Base-by-base conservation (phyloP, 2,113 vertebrate genomes). In the Corythornis cristatus region DNA sequence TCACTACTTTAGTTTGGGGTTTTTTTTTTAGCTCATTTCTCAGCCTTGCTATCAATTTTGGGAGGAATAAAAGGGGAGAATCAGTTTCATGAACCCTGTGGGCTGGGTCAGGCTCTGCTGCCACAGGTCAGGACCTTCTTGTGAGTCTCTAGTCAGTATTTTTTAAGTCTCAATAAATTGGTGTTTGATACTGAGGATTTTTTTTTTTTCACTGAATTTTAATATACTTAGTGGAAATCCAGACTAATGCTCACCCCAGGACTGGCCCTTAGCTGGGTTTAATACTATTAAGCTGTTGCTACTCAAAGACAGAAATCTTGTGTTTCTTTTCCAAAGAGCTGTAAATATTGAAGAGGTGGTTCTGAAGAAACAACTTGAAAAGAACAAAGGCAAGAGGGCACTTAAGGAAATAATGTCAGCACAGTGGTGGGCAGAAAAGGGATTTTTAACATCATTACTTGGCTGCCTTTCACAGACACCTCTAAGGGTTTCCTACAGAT, bases 271-370 rank as follows among this genome's bases (percentile, higher is more conserved):
- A 31, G 43, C 26, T 12, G 10, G 26, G 28, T 28, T 74, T 77
- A 50, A 35, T 61, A 9, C 15, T 75, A 62, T 80, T 70, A 58
- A 85, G 51, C 42, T 60, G 26, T 71, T 70, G 58, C 37, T 86
- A 20, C 43, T 80, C 56, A 25, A 23, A 83, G 73, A 14, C 21
- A 40, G 78, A 31, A 75, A 22, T 60, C 46, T 57, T 64, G 29
- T 83, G 68, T 51, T 91, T 86, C 80, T 64, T 90, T 90, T 67
- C 51, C 42, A 4, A 91, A 71, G 61, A 86, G 20, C 43, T 86
- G 85, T 90, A 88, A 93, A 74, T 94, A 91, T 48, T 71, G 68
- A 66, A 90, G 86, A 86, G 43, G 57, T 78, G 76, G 64, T 56
- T 57, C 79, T 83, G 83, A 43, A 86, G 53, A 93, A 91, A 74